Evolutionary conservation across 1,140 invertebrate species (phyloP).

Genomic region (Pollicipes pollicipes): DNA sequence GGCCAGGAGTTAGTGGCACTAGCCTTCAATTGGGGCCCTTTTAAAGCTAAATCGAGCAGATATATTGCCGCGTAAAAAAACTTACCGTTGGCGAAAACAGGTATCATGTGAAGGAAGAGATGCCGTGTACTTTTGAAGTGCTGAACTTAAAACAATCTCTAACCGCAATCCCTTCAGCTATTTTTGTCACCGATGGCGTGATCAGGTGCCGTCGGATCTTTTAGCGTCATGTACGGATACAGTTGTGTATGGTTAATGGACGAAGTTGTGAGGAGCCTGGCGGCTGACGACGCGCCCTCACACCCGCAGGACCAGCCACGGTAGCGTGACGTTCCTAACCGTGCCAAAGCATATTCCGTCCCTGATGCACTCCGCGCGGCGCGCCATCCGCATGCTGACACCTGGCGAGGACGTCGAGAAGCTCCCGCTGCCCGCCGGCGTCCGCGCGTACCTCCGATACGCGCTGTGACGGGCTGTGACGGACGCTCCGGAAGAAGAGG

Average conservation of each 20-base stretch:
- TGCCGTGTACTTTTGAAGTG: no score
- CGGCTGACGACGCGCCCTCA: neutral
- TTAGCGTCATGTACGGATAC: neutral
- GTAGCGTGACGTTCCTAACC: neutral
- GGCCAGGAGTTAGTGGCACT: no score
- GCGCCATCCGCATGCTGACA: neutral
- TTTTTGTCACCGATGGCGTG: no score
- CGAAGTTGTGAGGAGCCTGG: neutral
- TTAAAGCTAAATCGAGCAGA: no score
- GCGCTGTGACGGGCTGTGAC: neutral
- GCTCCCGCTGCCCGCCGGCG: neutral
- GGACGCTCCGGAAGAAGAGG: no score
- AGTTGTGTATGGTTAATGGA: neutral
- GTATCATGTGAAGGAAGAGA: no score
- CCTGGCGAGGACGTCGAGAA: neutral
- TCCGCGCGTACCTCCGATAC: neutral
- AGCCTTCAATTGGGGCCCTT: no score
- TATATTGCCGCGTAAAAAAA: no score
- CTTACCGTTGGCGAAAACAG: no score
- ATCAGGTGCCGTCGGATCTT: no score
- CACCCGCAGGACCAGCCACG: neutral
- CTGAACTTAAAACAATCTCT: no score
- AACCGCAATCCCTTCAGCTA: no score
- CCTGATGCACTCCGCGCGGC: neutral
- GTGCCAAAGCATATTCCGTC: neutral